Base-by-base conservation (phyloP, 2,113 vertebrate species). In the Hirundichthys speculiger region DNA sequence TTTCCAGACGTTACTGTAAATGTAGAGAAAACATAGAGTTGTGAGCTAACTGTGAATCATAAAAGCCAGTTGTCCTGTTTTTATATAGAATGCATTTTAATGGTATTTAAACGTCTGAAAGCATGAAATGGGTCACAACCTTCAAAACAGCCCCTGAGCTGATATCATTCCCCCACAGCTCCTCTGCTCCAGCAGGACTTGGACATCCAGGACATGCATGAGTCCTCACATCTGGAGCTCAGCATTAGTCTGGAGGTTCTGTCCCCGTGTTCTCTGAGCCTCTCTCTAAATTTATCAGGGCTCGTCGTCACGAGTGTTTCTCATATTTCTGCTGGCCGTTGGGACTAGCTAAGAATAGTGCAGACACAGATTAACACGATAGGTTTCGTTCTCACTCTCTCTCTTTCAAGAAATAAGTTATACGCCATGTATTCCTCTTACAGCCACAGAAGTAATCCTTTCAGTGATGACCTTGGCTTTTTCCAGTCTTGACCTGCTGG, bases 301-400 rank as follows among this genome's bases (percentile, higher is more conserved):
- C 67, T 54, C 56, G 67, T 67, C 62, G 49, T 72, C 75, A 75
- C 48, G 55, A 75, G 76, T 66, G 54, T 83, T 61, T 87, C 84
- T 90, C 87, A 82, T 80, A 79, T 90, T 90, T 89, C 89, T 82
- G 73, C 63, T 8, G 53, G 72, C 80, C 40, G n/a, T 40, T 50
- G 75, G 78, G 73, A 69, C 73, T 5, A 0, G 58, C 84, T 83
- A 89, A 86, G 74, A 87, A 86, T 89, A 90, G 81, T 48, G 43
- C 64, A 73, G 81, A 69, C 75, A 79, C 83, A 86, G 85, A 87
- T 88, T 87, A 87, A 73, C 83, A 64, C 42, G 2, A 13, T 61
- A 13, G 52, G 14, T 77, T 56, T 55, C 27, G 5, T 45, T 65
- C 57, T 54, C 53, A 45, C 22, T 13, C 50, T 41, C 27, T 16